phyloP scores from a whole-genome alignment of 2,888 invertebrate genomes.

The Dastarcus helophoroides region DNA sequence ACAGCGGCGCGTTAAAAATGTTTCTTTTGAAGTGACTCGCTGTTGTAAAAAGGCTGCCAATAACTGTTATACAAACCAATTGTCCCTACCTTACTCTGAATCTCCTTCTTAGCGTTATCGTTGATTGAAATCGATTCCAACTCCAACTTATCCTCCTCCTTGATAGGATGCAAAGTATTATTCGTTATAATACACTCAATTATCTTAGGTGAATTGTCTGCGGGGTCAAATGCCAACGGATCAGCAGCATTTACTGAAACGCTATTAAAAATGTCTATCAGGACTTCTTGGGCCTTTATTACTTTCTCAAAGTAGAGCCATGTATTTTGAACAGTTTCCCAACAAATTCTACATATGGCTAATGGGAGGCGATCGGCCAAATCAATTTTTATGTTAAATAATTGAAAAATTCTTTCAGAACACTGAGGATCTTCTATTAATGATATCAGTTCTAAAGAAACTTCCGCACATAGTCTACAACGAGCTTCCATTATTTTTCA shows the following conservation, averaged over 20 bases:
- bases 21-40: no score
- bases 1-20: no score
- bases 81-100: no score
- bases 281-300: slow-evolving; percentile 33
- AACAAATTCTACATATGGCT: slow-evolving; percentile 30
- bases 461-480: slow-evolving; percentile 36
- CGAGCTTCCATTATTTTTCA: slow-evolving; percentile 32
- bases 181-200: slow-evolving; percentile 6
- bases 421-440: slow-evolving; percentile 28
- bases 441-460: slow-evolving; percentile 24
- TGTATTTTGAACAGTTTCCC: slow-evolving; percentile 30
- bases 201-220: slow-evolving; percentile 4
- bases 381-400: slow-evolving; percentile 33
- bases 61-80: no score
- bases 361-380: slow-evolving; percentile 29
- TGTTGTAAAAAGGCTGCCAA: no score
- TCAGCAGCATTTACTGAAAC: slow-evolving; percentile 5
- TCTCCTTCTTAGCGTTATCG: no score
- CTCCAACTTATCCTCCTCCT: slow-evolving; percentile 7
- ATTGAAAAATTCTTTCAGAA: slow-evolving; percentile 27
- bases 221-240: slow-evolving; percentile 4
- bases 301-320: slow-evolving; percentile 34
- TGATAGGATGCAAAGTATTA: slow-evolving; percentile 6
- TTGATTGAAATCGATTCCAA: no score
- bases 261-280: slow-evolving; percentile 17